These are phyloP conservation scores for Seriola aureovittata DNA, from an alignment of 2,113 vertebrate genomes.

Conservation along the genomic window DNA sequence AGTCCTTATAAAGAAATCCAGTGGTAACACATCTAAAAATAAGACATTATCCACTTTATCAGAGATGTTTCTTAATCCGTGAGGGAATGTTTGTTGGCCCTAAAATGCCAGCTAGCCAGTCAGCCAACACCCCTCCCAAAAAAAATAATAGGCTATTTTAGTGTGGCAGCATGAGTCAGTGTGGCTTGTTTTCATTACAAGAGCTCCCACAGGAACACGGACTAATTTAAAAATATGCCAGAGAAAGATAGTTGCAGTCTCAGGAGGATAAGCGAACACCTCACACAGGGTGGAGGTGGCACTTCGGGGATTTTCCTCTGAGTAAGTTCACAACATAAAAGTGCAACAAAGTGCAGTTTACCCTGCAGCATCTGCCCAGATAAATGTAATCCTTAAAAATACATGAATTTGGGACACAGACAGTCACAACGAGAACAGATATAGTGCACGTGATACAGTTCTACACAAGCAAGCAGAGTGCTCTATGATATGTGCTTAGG, in stretches of 20 bases:
- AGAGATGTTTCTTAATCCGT: slow-evolving; percentile 23
- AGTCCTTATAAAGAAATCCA: slow-evolving; percentile 11
- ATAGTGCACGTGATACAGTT: too few species aligned
- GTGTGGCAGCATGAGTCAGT: slow-evolving; percentile 23
- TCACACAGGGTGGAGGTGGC: too few species aligned
- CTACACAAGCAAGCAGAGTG: too few species aligned
- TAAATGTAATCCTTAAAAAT: background rate
- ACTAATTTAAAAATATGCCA: background rate
- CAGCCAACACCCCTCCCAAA: background rate
- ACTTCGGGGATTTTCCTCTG: background rate
- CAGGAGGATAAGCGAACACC: background rate
- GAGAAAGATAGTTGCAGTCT: background rate
- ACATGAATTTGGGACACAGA: background rate
- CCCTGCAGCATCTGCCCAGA: background rate
- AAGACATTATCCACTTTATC: slow-evolving; percentile 28
- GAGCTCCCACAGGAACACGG: slow-evolving; percentile 11
- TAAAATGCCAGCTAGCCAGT: background rate
- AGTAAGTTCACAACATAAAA: too few species aligned
- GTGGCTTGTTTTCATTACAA: slow-evolving; percentile 38
- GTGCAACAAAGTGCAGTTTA: background rate
- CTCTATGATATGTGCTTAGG: too few species aligned
- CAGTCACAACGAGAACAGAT: too few species aligned
- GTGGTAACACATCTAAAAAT: slow-evolving; percentile 36
- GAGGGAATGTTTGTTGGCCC: slow-evolving; percentile 8
- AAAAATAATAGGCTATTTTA: slow-evolving; percentile 27